Evolutionary conservation across 1,140 invertebrate genomes (phyloP).

Genomic region (Euborellia annulipes): DNA sequence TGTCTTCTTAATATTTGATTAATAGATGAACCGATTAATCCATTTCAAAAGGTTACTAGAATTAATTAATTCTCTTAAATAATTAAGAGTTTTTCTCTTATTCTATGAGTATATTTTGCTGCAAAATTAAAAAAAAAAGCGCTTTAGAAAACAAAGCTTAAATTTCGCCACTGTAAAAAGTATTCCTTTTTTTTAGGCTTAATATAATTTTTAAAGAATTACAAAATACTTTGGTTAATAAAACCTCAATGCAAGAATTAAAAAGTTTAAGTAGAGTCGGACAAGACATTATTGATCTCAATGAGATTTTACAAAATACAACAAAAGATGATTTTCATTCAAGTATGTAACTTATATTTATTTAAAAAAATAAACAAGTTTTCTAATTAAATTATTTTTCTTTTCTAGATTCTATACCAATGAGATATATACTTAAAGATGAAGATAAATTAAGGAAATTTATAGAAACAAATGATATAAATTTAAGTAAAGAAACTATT

Average conservation of each 20-base stretch:
- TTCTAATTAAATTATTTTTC: not conserved
- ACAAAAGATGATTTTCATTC: not conserved
- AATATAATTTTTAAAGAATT: slow-evolving; percentile 11
- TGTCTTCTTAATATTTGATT: too few species aligned
- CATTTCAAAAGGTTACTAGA: too few species aligned
- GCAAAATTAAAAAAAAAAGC: too few species aligned
- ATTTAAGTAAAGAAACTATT: too few species aligned
- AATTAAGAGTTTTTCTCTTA: too few species aligned
- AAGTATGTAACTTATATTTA: not conserved
- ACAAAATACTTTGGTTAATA: slow-evolving; percentile 9
- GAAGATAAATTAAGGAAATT: not conserved
- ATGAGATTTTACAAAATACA: not conserved
- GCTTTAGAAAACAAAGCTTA: too few species aligned
- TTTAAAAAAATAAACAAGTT: too few species aligned
- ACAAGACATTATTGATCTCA: not conserved
- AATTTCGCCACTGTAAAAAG: too few species aligned
- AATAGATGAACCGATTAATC: too few species aligned
- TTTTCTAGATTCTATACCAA: not conserved
- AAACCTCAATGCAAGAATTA: slow-evolving; percentile 2
- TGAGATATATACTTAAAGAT: not conserved
- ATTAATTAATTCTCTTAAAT: too few species aligned
- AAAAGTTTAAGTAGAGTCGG: not conserved
- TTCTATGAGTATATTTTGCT: too few species aligned
- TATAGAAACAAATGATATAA: too few species aligned
- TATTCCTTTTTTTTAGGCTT: slow-evolving; percentile 8